Percentiles rank a stretch among this genome's conserved stretches.
Evolutionary conservation across 2,888 invertebrate genomes (phyloP).

Genomic region (Chalcis sispes): DNA sequence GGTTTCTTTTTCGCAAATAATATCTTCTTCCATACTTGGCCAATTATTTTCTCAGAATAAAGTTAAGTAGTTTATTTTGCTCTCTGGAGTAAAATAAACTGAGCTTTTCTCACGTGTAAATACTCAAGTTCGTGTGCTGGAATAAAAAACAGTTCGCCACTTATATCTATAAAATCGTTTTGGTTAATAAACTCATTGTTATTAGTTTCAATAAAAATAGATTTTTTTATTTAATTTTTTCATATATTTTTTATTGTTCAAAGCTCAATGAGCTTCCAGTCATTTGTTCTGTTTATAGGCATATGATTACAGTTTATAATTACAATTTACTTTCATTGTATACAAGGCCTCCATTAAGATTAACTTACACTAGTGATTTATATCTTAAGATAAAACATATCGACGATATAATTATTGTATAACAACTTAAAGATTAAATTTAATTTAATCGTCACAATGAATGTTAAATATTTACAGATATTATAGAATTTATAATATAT

Average conservation of each 20-base stretch:
- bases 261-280: slow-evolving; percentile 19
- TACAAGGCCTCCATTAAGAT: slow-evolving; percentile 30
- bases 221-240: not conserved
- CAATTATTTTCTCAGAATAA: slow-evolving; percentile 3
- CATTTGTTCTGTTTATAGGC: not conserved
- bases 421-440: not conserved
- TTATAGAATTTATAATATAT: too few species aligned
- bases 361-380: slow-evolving; percentile 32
- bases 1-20: slow-evolving; percentile 3
- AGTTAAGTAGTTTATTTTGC: slow-evolving; percentile 6
- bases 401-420: slow-evolving; percentile 13
- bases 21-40: slow-evolving; percentile 3
- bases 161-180: too few species aligned
- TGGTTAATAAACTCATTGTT: not conserved
- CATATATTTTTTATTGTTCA: slow-evolving; percentile 22
- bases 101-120: not conserved
- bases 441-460: not conserved
- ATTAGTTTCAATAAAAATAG: not conserved
- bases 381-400: too few species aligned
- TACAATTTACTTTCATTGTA: slow-evolving; percentile 1
- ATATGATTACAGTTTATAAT: slow-evolving; percentile 9
- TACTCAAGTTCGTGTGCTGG: not conserved
- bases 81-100: not conserved
- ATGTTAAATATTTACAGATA: slow-evolving; percentile 31
- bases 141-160: too few species aligned